Percentiles rank a stretch among this genome's conserved stretches.
phyloP scores from a whole-genome alignment of 2,888 invertebrate genomes.

The Melolontha melolontha region DNA sequence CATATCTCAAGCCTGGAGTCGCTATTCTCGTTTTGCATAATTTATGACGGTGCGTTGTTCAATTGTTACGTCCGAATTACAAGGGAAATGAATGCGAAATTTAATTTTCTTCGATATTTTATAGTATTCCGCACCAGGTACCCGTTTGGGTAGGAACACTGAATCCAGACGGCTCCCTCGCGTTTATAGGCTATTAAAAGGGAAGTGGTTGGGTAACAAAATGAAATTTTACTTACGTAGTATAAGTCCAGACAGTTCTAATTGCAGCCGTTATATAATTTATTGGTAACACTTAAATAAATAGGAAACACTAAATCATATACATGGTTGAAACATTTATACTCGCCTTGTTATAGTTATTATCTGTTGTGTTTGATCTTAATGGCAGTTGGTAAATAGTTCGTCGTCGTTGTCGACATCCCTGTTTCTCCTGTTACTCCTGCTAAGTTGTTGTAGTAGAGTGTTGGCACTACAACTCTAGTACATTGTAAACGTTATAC shows the following conservation, averaged over 20 bases:
- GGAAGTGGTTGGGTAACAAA: constrained; percentile 1
- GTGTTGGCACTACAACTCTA: constrained; percentile 38
- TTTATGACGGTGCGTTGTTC: constrained; percentile 1
- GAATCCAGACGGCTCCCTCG: background rate
- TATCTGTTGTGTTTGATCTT: constrained; percentile 62
- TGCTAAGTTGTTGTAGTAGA: constrained; percentile 15
- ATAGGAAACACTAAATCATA: constrained; percentile 53
- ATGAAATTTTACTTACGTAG: constrained; percentile 37
- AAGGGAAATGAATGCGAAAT: constrained; percentile 13
- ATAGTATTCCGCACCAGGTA: background rate
- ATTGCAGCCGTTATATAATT: constrained; percentile 41
- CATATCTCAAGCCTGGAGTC: background rate
- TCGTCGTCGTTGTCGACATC: constrained; percentile 51
- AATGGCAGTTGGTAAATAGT: constrained; percentile 64
- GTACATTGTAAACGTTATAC: constrained; percentile 50
- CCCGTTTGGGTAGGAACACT: background rate
- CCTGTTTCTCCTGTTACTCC: constrained; percentile 17
- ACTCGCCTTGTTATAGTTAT: constrained; percentile 56
- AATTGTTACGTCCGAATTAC: constrained; percentile 6
- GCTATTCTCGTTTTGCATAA: constrained; percentile 3
- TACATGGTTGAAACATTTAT: constrained; percentile 55
- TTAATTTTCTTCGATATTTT: constrained; percentile 16
- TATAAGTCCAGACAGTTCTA: constrained; percentile 33
- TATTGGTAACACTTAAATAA: constrained; percentile 43
- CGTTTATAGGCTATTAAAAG: constrained; percentile 12